Evolutionary conservation across 2,888 invertebrate genomes (phyloP), one percentile per base, ranked within the genome.

Genomic region (Coelogynopora nodosa): DNA sequence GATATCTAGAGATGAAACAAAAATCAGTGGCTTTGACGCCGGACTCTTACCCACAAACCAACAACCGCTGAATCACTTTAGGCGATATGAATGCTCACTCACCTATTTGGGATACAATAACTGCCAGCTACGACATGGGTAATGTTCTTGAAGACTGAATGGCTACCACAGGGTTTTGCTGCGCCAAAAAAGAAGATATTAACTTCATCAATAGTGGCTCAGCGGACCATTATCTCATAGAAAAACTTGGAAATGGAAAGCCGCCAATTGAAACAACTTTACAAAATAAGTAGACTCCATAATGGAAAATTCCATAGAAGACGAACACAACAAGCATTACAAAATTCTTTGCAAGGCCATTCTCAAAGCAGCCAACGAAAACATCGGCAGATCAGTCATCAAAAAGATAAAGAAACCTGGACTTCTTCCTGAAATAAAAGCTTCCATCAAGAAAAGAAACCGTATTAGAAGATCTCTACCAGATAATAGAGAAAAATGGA

Each of bases 201-300:
- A 74, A 10, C 2, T 74, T 74, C 74, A 26, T 74, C 2, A 74
- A 74, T 26, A 74, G 74, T 74, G 74, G 74, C 27, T 74, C 18
- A 74, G 2, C 18, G 23, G 74, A n/a, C 74, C 74, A n/a, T 5
- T 26, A 26, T n/a, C 74, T 13, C 74, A 10, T 26, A 74, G 74
- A 74, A 74, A 26, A 74, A 26, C 23, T 74, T 74, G 74, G 74
- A 74, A 74, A 74, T 74, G 74, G 74, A 74, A 74, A 26, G 74
- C 23, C 23, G 74, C 74, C 74, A 74, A 74, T 26, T 74, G 74
- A 26, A 18, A 49, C 5, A 5, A 74, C 74, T 74, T 23, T 26
- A 74, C 74, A 23, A 74, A 5, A 74, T 26, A 74, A 13, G 74
- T 74, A 13, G 74, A 74, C 18, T 74, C 23, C 74, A 74, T 23